A percentile compares a stretch with the other conserved stretches of the same genome.
phyloP scores from a whole-genome alignment of 2,888 invertebrate genomes.

The Ptychoptera contaminata region DNA sequence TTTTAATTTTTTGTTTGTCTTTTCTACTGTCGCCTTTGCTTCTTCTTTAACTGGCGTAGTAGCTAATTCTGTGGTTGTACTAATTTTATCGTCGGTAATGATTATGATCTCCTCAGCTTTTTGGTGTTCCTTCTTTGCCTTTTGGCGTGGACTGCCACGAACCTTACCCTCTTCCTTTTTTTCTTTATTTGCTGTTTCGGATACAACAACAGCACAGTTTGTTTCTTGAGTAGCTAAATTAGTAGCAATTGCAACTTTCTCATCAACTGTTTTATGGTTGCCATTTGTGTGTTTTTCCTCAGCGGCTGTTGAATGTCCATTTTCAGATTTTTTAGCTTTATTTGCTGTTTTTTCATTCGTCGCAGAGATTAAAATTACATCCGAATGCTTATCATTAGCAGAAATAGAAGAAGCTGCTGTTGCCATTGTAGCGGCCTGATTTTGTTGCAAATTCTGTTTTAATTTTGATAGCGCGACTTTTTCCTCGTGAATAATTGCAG shows the following conservation, averaged over 20 bases:
- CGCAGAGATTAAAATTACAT: background rate
- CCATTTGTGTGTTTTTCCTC: conserved; percentile 2
- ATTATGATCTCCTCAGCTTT: background rate
- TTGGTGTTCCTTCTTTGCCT: background rate
- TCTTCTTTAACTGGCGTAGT: background rate
- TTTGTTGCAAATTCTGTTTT: no score
- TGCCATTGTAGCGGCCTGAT: background rate
- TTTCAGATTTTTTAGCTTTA: background rate
- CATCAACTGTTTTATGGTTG: conserved; percentile 1
- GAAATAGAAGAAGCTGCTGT: background rate
- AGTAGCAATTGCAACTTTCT: background rate
- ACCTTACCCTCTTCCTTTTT: background rate
- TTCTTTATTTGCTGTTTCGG: no score
- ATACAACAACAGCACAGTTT: no score
- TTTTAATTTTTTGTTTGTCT: background rate
- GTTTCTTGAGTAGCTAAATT: background rate
- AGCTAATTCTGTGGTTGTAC: background rate
- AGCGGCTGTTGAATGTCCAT: background rate
- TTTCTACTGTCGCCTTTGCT: background rate
- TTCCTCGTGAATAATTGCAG: no score
- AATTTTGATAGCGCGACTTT: no score
- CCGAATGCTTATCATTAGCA: no score
- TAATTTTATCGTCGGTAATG: background rate
- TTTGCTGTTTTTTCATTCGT: background rate
- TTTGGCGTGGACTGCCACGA: conserved; percentile 2